A percentile compares a stretch with the other conserved stretches of the same genome.
Conservation (phyloP, 2,113 vertebrate species). For the Girardinichthys multiradiatus region DNA sequence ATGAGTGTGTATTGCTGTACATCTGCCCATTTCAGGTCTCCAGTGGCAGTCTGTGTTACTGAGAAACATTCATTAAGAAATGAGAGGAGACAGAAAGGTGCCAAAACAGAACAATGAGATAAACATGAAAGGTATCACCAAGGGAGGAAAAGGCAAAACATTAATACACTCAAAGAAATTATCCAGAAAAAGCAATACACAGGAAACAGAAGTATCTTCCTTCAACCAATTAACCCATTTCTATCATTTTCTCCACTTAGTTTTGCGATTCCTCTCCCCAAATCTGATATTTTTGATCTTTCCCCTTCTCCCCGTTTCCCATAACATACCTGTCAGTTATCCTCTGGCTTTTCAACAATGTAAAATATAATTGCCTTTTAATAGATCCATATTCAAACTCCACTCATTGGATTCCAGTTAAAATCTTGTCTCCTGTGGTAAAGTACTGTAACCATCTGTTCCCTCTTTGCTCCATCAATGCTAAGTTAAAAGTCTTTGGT, state of each 20-base stretch:
- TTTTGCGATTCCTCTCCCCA: not conserved
- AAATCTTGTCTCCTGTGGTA: no score
- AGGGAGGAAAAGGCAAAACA: conserved; percentile 2
- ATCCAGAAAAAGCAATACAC: not conserved
- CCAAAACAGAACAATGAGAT: conserved; percentile 22
- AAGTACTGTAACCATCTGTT: no score
- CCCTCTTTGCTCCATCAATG: not conserved
- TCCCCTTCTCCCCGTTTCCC: no score
- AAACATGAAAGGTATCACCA: conserved; percentile 17
- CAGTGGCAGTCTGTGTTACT: conserved; percentile 22
- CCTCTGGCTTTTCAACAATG: no score
- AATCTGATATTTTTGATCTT: not conserved
- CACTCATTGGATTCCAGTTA: not conserved
- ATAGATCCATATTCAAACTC: not conserved
- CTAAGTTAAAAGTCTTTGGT: not conserved
- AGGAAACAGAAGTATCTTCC: conserved; percentile 4
- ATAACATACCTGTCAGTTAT: no score
- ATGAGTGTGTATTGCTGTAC: conserved; percentile 9
- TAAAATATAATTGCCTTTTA: not conserved
- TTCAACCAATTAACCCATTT: conserved; percentile 23
- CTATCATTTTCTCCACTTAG: not conserved
- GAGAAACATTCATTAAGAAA: conserved; percentile 32
- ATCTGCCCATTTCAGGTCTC: conserved; percentile 33
- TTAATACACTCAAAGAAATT: conserved; percentile 6
- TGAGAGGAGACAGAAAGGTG: conserved; percentile 15